A percentile compares a stretch with the other conserved stretches of the same genome.
phyloP scores from a whole-genome alignment of 2,113 vertebrate species.

The Microtus montanus region DNA sequence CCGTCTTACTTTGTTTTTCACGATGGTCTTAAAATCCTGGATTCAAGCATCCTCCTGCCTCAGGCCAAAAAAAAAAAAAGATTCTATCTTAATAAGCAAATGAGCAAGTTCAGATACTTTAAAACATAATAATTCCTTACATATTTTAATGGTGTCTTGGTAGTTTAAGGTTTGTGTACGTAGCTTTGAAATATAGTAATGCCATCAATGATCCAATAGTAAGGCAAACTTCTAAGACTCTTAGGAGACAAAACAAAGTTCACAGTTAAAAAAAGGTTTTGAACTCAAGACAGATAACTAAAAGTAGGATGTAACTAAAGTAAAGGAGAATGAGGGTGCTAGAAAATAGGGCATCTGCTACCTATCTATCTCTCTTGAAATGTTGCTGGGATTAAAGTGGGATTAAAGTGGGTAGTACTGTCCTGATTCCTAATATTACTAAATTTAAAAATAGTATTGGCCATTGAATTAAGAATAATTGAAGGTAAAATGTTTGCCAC shows the following conservation, averaged over 20 bases:
- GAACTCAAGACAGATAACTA: conserved; percentile 19
- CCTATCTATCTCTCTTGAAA: neutral
- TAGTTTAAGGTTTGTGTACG: conserved; percentile 10
- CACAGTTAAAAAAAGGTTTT: conserved; percentile 22
- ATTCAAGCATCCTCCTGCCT: too few relatives aligned
- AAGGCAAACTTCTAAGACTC: neutral
- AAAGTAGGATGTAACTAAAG: conserved; percentile 22
- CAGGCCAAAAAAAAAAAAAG: too few relatives aligned
- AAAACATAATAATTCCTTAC: neutral
- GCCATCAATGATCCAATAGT: neutral
- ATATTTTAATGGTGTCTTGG: conserved; percentile 48
- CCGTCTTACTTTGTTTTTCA: too few relatives aligned
- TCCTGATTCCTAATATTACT: neutral
- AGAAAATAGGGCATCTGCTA: conserved; percentile 48
- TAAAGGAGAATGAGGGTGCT: neutral
- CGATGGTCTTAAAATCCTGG: too few relatives aligned
- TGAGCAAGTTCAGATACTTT: neutral
- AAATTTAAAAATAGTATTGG: neutral
- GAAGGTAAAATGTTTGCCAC: neutral
- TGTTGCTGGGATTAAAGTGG: neutral
- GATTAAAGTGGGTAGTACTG: neutral
- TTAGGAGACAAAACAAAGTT: neutral
- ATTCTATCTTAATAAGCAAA: neutral
- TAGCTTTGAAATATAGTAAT: conserved; percentile 27
- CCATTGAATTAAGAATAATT: neutral